Percentiles rank a stretch among this genome's conserved stretches.
phyloP scores from a whole-genome alignment of 1,140 invertebrate species.

The Achatina immaculata region DNA sequence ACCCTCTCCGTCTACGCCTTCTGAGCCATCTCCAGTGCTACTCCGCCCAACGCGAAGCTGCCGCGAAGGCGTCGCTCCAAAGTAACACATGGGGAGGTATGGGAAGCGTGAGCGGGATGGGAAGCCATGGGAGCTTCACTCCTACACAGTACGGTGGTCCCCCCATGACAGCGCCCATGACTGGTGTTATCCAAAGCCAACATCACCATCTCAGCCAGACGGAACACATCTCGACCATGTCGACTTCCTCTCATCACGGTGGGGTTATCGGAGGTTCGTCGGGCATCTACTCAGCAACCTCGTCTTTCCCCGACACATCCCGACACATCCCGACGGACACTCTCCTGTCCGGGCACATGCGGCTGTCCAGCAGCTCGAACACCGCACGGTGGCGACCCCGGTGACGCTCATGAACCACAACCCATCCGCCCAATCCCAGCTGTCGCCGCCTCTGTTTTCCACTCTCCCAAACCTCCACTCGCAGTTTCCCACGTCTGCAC shows the following conservation, averaged over 20 bases:
- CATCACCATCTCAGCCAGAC: slow-evolving; percentile 49
- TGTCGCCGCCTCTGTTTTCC: slow-evolving; percentile 56
- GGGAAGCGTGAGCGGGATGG: slow-evolving; percentile 23
- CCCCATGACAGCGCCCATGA: slow-evolving; percentile 50
- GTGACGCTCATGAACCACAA: slow-evolving; percentile 52
- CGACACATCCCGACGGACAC: slow-evolving; percentile 29
- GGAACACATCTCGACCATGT: slow-evolving; percentile 46
- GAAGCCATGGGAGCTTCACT: slow-evolving; percentile 17
- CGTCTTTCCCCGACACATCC: slow-evolving; percentile 36
- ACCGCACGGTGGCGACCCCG: slow-evolving; percentile 44
- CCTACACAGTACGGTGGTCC: slow-evolving; percentile 52
- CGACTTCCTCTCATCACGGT: slow-evolving; percentile 40
- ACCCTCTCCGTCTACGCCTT: slow-evolving; percentile 88
- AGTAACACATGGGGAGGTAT: slow-evolving; percentile 47
- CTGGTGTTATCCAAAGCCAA: slow-evolving; percentile 58
- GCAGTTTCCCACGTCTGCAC: slow-evolving; percentile 67
- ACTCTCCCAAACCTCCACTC: slow-evolving; percentile 66
- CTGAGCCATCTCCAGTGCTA: slow-evolving; percentile 86
- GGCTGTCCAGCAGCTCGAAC: slow-evolving; percentile 30
- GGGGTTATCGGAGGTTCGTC: slow-evolving; percentile 46
- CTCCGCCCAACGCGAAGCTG: slow-evolving; percentile 80
- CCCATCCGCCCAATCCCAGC: slow-evolving; percentile 55
- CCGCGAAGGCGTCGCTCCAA: slow-evolving; percentile 63
- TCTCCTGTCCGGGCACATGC: slow-evolving; percentile 39
- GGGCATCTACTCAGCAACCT: slow-evolving; percentile 23